Evolutionary conservation across 1,140 invertebrate genomes (phyloP).

Genomic region (Drosophila equinoxialis): DNA sequence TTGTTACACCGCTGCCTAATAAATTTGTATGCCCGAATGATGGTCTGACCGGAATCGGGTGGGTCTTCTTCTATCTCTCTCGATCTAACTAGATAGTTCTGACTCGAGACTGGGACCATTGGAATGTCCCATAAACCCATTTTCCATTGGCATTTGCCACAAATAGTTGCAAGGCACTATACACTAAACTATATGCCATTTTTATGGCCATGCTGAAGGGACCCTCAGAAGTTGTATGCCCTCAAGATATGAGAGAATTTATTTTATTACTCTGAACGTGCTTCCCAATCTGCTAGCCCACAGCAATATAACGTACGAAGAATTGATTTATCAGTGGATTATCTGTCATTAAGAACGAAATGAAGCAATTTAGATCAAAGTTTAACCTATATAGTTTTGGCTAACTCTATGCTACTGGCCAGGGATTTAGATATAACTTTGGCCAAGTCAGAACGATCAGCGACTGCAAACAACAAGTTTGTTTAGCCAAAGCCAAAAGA

Average conservation of each 20-base stretch:
- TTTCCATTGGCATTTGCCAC: conserved; percentile 35
- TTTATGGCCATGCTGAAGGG: neutral
- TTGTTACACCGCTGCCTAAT: conserved; percentile 65
- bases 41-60: conserved; percentile 40
- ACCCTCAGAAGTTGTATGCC: too few species aligned
- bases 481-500: conserved; percentile 44
- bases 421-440: too few species aligned
- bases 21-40: conserved; percentile 67
- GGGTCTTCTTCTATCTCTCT: neutral
- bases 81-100: neutral
- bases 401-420: too few species aligned
- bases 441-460: neutral
- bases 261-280: too few species aligned
- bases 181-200: neutral
- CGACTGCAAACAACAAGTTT: conserved; percentile 38
- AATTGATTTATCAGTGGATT: too few species aligned
- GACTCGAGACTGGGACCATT: conserved; percentile 37
- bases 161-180: neutral
- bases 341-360: too few species aligned
- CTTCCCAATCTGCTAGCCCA: too few species aligned
- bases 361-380: neutral
- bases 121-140: conserved; percentile 79
- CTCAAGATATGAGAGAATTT: too few species aligned
- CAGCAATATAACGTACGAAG: neutral
- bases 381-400: too few species aligned